phyloP scores from a whole-genome alignment of 2,888 invertebrate genomes.

The Sisyra nigra region DNA sequence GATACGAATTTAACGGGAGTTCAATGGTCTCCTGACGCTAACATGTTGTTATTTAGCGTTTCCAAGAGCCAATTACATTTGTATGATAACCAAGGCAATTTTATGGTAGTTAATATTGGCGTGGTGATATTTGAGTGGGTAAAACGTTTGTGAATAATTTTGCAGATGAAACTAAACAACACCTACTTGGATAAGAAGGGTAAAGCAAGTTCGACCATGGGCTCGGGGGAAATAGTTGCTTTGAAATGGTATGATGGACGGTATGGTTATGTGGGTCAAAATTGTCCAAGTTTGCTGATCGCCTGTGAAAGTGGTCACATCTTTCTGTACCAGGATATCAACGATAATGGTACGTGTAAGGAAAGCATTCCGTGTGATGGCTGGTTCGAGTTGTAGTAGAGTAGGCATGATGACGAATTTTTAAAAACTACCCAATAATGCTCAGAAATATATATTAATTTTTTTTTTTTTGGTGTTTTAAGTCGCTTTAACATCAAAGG shows the following conservation, averaged over 20 bases:
- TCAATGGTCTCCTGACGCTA: slow-evolving; percentile 94
- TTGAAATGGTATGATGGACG: slow-evolving; percentile 80
- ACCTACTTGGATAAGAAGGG: not conserved
- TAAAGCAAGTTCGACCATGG: not conserved
- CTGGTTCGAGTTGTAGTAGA: too few relatives aligned
- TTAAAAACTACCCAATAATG: too few relatives aligned
- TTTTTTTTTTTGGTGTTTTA: too few relatives aligned
- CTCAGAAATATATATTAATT: too few relatives aligned
- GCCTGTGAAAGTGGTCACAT: slow-evolving; percentile 78
- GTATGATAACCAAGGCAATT: slow-evolving; percentile 85
- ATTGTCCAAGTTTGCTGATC: slow-evolving; percentile 63
- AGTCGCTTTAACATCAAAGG: too few relatives aligned
- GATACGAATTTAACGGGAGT: slow-evolving; percentile 66
- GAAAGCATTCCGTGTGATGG: too few relatives aligned
- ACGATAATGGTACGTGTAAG: slow-evolving; percentile 55
- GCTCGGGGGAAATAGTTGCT: slow-evolving; percentile 37
- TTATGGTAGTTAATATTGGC: slow-evolving; percentile 39
- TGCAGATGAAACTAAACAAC: not conserved
- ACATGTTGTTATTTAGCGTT: slow-evolving; percentile 76
- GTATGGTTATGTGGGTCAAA: slow-evolving; percentile 47
- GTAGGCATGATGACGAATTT: too few relatives aligned
- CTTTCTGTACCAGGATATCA: slow-evolving; percentile 79
- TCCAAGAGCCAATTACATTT: slow-evolving; percentile 84
- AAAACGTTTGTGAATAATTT: slow-evolving; percentile 2
- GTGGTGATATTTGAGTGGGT: slow-evolving; percentile 5